Conservation (phyloP, 2,797 vertebrate species). For the Paramormyrops hopkinsi region DNA sequence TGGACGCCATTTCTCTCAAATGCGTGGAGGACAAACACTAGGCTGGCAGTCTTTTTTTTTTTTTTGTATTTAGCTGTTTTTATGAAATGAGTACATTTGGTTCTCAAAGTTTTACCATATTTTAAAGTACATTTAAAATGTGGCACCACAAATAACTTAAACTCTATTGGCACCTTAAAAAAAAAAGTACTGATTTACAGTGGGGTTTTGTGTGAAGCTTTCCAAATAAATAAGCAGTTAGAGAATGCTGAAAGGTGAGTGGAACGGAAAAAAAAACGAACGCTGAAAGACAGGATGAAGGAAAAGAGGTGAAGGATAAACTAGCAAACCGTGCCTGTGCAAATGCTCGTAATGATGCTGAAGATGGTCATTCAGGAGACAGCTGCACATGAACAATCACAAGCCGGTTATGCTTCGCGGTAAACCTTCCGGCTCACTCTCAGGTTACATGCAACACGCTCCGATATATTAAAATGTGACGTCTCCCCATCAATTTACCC, state of each 20-base stretch:
- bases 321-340: constrained; percentile 49
- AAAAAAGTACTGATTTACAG: background rate
- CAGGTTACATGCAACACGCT: constrained; percentile 56
- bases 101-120: background rate
- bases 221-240: constrained; percentile 23
- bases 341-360: constrained; percentile 32
- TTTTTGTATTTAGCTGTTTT: constrained; percentile 5
- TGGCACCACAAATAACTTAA: background rate
- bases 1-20: background rate
- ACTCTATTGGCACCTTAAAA: background rate
- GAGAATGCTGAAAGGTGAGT: constrained; percentile 38
- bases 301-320: constrained; percentile 37
- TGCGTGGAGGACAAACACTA: background rate
- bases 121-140: constrained; percentile 12
- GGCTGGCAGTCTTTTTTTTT: background rate
- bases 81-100: background rate
- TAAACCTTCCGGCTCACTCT: constrained; percentile 34
- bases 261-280: background rate
- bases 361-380: constrained; percentile 36
- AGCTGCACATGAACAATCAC: constrained; percentile 37
- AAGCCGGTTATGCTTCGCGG: constrained; percentile 34
- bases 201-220: background rate
- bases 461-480: background rate
- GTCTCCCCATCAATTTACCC: constrained; percentile 17
- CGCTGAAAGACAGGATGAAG: constrained; percentile 20